Base-by-base conservation (phyloP, 2,888 invertebrate species). In the Ennomos erosarius region DNA sequence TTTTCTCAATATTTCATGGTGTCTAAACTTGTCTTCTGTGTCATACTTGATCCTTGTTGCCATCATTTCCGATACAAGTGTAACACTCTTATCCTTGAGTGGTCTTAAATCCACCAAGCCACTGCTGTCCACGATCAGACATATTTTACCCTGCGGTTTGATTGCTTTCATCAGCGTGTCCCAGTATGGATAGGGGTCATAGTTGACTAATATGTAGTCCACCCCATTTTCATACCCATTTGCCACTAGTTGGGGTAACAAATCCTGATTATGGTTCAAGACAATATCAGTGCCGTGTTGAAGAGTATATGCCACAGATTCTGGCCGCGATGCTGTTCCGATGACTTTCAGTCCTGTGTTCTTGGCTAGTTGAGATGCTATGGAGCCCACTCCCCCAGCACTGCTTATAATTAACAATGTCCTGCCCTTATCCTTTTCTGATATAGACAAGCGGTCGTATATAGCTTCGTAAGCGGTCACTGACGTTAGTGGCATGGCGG, bases 121-220 rank as follows among this genome's bases (percentile, higher is more conserved):
- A 69, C 81, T 85, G 65, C 86, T 84, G 46, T 91, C 90, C 0
- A 90, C 91, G 47, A 91, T 74, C 35, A 87, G 66, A 64, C 91
- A 90, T 33, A 91, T 91, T 62, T 69, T 84, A 1, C 91, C 91
- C 66, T 88, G 88, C 9, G 91, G 84, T 57, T 88, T 91, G 8
- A 88, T 85, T 10, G 71, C 81, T 63, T 79, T 75, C 78, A 84
- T 85, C 50, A 91, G 46, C 0, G 82, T 84, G 36, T 88, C 74
- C 91, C 91, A 91, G 45, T 91, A 90, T 1, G 87, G 88, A 38
- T 75, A 87, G 10, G 91, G 91, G 59, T 91, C 90, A 62, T 84
- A 90, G 59, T 88, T 90, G 0, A 88, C 84, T 8, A 91, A 62
- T 46, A 91, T 88, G 42, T 74, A 88, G 62, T 91, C 87, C 1